A percentile compares a stretch with the other conserved stretches of the same genome.
Conservation (phyloP, 64 coral and sea anemone genomes). For the Cladopsammia gracilis region DNA sequence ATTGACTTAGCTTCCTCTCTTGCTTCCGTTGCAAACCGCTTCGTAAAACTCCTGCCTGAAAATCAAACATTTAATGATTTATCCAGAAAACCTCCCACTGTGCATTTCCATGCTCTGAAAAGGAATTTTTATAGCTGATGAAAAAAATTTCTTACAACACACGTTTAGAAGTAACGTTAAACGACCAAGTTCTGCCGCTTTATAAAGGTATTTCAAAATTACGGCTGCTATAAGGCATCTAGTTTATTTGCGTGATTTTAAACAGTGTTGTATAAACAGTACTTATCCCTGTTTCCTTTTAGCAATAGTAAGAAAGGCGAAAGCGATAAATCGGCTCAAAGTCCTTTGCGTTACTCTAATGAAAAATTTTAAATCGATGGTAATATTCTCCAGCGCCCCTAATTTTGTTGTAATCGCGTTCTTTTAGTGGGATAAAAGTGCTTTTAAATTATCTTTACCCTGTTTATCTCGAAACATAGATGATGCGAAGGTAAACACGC, state of each 20-base stretch:
- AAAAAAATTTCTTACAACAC: not conserved
- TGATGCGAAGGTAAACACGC: not conserved
- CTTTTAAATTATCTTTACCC: not conserved
- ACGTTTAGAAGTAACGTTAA: not conserved
- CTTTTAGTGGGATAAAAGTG: not conserved
- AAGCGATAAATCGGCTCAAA: not conserved
- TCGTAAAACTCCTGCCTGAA: constrained; percentile 3
- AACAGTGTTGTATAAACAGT: constrained; percentile 24
- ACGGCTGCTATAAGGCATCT: not conserved
- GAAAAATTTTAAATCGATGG: not conserved
- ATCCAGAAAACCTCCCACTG: not conserved
- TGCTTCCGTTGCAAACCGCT: not conserved
- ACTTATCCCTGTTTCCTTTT: constrained; percentile 4
- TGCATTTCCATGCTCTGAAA: not conserved
- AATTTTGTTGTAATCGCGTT: not conserved
- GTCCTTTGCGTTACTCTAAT: not conserved
- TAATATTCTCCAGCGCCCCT: not conserved
- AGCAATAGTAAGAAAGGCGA: not conserved
- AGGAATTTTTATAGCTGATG: not conserved
- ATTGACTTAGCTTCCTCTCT: not conserved
- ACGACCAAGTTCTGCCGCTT: not conserved
- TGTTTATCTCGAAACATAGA: not conserved
- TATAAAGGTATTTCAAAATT: not conserved
- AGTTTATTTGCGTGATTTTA: constrained; percentile 7
- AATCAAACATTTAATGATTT: constrained; percentile 40